phyloP scores from a whole-genome alignment of 2,888 invertebrate species.

The Xylota segnis region DNA sequence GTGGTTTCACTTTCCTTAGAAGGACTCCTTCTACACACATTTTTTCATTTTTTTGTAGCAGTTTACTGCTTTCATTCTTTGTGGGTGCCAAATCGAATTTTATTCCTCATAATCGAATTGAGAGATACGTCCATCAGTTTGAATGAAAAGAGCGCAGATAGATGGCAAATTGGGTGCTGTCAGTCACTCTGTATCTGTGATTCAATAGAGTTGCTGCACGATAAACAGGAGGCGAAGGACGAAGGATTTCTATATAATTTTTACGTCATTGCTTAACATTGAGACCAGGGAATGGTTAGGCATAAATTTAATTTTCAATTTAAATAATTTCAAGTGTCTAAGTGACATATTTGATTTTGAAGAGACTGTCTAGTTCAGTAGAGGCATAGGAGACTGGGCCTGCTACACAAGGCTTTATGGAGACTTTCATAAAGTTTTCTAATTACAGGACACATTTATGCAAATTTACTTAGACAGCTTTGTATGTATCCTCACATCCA shows the following conservation, averaged over 20 bases:
- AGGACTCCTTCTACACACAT: conserved; percentile 29
- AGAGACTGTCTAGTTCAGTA: no score
- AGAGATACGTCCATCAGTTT: conserved; percentile 72
- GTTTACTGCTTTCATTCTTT: conserved; percentile 39
- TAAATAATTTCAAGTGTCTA: conserved; percentile 12
- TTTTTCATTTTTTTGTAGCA: background rate
- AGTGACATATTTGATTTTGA: background rate
- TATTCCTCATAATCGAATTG: conserved; percentile 71
- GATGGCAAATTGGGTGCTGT: conserved; percentile 73
- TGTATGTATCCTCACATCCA: no score
- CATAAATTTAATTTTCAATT: background rate
- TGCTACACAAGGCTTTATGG: no score
- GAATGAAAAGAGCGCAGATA: conserved; percentile 70
- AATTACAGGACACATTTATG: no score
- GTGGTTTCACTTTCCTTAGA: conserved; percentile 40
- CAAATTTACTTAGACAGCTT: no score
- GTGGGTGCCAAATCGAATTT: conserved; percentile 74
- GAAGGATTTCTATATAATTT: background rate
- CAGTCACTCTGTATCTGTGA: conserved; percentile 65
- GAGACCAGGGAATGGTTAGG: background rate
- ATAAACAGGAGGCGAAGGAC: background rate
- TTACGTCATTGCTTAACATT: background rate
- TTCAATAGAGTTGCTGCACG: conserved; percentile 58
- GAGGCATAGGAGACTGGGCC: no score
- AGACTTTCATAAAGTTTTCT: no score